phyloP scores from a whole-genome alignment of 2,797 vertebrate genomes.

The Acrocephalus scirpaceus region DNA sequence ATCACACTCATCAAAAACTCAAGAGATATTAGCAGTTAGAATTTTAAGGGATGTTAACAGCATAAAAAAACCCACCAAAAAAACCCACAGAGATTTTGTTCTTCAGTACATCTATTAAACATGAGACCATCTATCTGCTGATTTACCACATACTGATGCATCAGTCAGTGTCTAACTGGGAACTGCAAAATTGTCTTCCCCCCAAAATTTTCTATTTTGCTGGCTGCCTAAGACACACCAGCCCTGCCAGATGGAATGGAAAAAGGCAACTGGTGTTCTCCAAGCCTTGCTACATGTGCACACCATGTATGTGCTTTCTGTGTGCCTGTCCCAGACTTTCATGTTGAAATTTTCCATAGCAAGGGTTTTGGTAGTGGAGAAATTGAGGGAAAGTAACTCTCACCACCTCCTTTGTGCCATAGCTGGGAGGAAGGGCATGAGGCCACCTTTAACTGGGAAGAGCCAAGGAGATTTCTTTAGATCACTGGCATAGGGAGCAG shows the following conservation, averaged over 20 bases:
- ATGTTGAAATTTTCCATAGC: neutral
- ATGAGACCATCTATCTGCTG: neutral
- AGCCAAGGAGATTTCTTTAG: neutral
- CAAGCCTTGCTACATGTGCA: neutral
- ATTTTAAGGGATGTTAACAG: neutral
- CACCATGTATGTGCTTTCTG: neutral
- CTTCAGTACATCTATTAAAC: neutral
- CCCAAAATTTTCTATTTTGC: rapidly evolving
- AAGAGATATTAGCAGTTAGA: neutral
- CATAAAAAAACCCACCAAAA: neutral
- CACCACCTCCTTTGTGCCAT: neutral
- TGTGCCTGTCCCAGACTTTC: neutral
- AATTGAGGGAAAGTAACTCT: neutral
- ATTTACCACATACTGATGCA: neutral
- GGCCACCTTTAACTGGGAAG: neutral
- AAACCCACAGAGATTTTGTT: neutral
- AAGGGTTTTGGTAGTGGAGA: neutral
- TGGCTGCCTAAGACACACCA: neutral
- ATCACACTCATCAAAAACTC: neutral
- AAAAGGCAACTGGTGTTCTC: neutral
- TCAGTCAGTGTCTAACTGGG: neutral
- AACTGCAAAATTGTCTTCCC: neutral
- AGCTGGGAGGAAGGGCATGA: neutral
- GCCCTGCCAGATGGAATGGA: neutral
- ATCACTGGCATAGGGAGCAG: rapidly evolving